Percentiles rank a stretch among this genome's conserved stretches.
phyloP scores from a whole-genome alignment of 2,888 invertebrate species.

The Axea sp. region DNA sequence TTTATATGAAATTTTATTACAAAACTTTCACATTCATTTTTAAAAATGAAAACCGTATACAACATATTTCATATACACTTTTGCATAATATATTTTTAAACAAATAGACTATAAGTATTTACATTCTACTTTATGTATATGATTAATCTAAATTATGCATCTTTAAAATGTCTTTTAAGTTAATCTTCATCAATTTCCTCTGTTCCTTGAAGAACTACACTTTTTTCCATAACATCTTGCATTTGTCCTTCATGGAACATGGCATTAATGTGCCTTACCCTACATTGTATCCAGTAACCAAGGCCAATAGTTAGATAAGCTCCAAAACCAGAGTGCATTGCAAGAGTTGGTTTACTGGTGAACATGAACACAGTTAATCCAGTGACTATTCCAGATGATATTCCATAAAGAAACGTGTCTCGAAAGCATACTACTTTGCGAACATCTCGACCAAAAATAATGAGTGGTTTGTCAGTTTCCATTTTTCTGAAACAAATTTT shows the following conservation, averaged over 20 bases:
- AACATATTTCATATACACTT: no score
- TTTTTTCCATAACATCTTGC: conserved; percentile 6
- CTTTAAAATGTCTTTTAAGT: no score
- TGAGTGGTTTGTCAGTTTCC: conserved; percentile 24
- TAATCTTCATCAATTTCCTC: background rate
- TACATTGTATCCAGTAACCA: conserved; percentile 52
- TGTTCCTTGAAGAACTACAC: background rate
- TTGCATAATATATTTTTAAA: no score
- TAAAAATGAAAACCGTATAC: no score
- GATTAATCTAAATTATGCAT: no score
- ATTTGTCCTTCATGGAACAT: background rate
- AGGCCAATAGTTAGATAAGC: conserved; percentile 36
- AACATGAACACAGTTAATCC: conserved; percentile 51
- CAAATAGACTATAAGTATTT: no score
- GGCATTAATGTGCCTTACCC: background rate
- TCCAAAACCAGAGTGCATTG: conserved; percentile 56
- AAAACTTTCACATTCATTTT: no score
- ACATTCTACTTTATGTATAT: no score
- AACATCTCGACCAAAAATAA: conserved; percentile 47
- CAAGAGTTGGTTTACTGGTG: conserved; percentile 52
- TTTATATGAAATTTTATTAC: no score
- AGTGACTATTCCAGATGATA: conserved; percentile 50
- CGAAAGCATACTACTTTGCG: conserved; percentile 61
- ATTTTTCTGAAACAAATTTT: conserved; percentile 18
- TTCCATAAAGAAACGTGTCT: conserved; percentile 54